Conservation (phyloP, 2,113 vertebrate species). For the Tylochromis polylepis region DNA sequence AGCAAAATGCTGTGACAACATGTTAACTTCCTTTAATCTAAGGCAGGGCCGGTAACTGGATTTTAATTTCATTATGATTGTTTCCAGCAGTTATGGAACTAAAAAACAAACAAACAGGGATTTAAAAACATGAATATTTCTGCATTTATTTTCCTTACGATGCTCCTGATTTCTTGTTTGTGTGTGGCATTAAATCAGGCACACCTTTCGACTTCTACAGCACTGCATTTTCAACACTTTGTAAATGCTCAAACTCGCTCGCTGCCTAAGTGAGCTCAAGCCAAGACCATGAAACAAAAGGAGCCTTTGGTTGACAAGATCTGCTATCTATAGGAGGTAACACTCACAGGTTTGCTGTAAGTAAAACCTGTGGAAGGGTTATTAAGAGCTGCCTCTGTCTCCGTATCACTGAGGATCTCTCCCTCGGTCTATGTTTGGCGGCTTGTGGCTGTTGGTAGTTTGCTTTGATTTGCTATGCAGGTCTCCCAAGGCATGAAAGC, state of each 20-base stretch:
- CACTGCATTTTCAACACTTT: accelerated
- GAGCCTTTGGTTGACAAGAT: neutral
- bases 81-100: neutral
- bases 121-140: neutral
- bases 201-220: neutral
- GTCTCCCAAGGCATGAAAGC: neutral
- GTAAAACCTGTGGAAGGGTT: neutral
- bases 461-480: neutral
- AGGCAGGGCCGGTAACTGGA: neutral
- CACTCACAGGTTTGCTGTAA: neutral
- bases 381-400: neutral
- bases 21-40: accelerated
- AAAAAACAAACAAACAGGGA: neutral
- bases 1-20: neutral
- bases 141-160: accelerated
- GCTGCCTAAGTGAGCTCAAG: neutral
- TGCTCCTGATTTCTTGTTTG: neutral
- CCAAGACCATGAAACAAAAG: neutral
- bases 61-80: neutral
- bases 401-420: neutral
- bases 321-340: neutral
- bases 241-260: neutral
- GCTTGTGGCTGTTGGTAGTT: neutral
- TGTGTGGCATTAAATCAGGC: neutral
- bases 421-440: neutral